These are phyloP conservation scores for Catharus bicknelli DNA, from an alignment of 2,113 vertebrate species.

Conservation along the genomic window DNA sequence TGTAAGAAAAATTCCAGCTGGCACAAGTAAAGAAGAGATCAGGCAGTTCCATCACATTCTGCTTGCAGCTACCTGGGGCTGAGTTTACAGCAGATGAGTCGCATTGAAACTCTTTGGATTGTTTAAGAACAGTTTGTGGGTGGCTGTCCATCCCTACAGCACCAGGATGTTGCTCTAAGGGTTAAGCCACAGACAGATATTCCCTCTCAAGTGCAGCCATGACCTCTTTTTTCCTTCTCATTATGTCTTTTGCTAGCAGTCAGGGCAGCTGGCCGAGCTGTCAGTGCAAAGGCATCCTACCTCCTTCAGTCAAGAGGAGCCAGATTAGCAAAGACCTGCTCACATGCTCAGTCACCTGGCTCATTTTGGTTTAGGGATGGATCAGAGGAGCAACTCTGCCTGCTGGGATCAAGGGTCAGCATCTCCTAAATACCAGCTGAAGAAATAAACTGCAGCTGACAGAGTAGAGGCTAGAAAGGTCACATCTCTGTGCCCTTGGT, in stretches of 20 bases:
- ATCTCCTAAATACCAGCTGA: background rate
- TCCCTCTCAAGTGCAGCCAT: background rate
- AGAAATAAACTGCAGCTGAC: conserved; percentile 1
- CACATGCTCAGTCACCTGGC: background rate
- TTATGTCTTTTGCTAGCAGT: background rate
- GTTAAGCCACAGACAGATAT: background rate
- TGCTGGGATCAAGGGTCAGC: background rate
- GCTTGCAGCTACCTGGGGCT: background rate
- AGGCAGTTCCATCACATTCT: background rate
- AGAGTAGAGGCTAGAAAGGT: background rate
- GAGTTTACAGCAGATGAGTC: rapidly evolving
- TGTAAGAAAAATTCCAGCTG: background rate
- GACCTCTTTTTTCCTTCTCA: background rate
- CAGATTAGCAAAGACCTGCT: background rate
- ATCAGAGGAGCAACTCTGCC: background rate
- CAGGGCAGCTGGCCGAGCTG: background rate
- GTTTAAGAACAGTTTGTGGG: background rate
- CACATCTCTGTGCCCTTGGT: background rate
- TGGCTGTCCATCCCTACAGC: background rate
- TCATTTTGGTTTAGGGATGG: background rate
- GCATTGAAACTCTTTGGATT: rapidly evolving
- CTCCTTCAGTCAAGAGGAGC: background rate
- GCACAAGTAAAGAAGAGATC: background rate
- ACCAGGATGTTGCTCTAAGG: background rate
- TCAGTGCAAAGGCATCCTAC: background rate